A percentile compares a stretch with the other conserved stretches of the same genome.
These are phyloP conservation scores for Dolichoris vasculosae DNA, from an alignment of 1,140 invertebrate species.

Conservation along the genomic window DNA sequence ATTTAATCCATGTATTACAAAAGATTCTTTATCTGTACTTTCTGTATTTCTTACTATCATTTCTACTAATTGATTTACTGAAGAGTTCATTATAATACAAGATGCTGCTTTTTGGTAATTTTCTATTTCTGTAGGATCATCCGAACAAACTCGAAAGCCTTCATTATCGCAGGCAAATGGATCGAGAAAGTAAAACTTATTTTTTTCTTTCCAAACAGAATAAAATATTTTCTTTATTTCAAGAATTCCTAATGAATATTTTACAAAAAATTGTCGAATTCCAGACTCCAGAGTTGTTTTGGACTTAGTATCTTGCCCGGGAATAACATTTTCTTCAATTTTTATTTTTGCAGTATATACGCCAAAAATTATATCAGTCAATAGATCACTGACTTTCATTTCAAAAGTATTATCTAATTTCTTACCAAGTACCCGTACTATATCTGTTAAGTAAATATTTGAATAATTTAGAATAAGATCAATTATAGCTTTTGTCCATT, in stretches of 20 bases:
- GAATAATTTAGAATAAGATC: constrained; percentile 71
- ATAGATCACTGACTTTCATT: constrained; percentile 61
- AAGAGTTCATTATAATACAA: constrained; percentile 68
- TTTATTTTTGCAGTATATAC: constrained; percentile 69
- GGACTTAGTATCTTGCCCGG: constrained; percentile 59
- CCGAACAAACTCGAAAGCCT: constrained; percentile 61
- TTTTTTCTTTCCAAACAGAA: constrained; percentile 67
- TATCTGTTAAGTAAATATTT: constrained; percentile 68
- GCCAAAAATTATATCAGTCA: constrained; percentile 69
- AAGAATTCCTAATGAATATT: constrained; percentile 58
- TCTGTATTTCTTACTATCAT: constrained; percentile 65
- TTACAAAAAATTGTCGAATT: constrained; percentile 62
- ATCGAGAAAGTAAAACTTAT: constrained; percentile 68
- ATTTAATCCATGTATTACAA: constrained; percentile 63
- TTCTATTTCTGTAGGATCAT: constrained; percentile 40
- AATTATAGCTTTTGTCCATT: constrained; percentile 65
- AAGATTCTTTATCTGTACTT: constrained; percentile 64
- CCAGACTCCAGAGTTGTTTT: constrained; percentile 59
- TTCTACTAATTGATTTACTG: constrained; percentile 64
- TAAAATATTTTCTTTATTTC: constrained; percentile 67
- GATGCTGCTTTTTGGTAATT: constrained; percentile 54
- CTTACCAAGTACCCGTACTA: constrained; percentile 62
- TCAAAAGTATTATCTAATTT: constrained; percentile 62
- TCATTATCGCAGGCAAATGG: constrained; percentile 67
- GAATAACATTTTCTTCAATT: constrained; percentile 62